These are phyloP conservation scores for Podarcis cretensis DNA, from an alignment of 2,113 vertebrate genomes.

Conservation along the genomic window DNA sequence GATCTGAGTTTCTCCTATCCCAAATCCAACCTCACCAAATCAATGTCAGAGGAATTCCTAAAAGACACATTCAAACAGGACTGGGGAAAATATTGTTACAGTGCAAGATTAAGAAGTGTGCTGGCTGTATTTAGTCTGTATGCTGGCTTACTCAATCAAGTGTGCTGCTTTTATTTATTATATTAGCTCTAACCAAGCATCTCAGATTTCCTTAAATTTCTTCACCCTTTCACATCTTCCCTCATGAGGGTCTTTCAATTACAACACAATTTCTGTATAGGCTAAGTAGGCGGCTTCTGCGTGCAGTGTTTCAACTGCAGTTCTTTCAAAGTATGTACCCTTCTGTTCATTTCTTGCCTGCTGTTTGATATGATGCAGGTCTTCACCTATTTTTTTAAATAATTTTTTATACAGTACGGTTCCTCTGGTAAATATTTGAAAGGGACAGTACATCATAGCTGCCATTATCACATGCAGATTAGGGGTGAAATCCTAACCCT, in stretches of 20 bases:
- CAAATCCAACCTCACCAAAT: neutral
- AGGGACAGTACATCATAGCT: neutral
- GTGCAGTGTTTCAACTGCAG: no score
- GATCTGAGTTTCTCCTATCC: neutral
- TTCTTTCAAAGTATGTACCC: neutral
- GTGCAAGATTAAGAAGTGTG: neutral
- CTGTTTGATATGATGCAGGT: neutral
- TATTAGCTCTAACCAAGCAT: neutral
- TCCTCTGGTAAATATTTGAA: neutral
- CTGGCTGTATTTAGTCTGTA: neutral
- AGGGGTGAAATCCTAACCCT: no score
- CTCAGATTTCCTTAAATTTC: neutral
- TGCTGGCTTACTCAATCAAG: neutral
- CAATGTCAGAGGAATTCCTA: fast-evolving
- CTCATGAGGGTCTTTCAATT: neutral
- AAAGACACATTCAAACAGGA: fast-evolving
- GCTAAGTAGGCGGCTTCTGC: neutral
- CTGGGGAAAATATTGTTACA: neutral
- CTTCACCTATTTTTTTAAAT: neutral
- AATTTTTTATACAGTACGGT: neutral
- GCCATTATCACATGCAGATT: neutral
- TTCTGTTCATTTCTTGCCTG: neutral
- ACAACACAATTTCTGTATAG: neutral
- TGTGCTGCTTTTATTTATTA: neutral
- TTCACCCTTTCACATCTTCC: neutral